Evolutionary conservation across 2,888 invertebrate species (phyloP).

Genomic region (Lysandra bellargus): DNA sequence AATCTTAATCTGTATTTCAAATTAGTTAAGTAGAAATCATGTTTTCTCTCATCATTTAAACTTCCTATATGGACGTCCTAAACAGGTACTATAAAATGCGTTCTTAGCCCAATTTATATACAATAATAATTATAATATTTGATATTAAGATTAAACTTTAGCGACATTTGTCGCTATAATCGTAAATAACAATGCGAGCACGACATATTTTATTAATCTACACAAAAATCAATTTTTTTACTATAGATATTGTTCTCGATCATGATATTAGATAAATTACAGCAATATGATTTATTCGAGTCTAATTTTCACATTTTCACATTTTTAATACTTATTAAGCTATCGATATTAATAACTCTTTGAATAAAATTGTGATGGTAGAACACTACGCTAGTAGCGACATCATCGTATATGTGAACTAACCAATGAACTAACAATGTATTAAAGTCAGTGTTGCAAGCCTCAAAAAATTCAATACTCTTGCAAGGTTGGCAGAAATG

Average conservation of each 20-base stretch:
- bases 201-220: background rate
- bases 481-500: background rate
- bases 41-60: background rate
- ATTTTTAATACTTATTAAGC: background rate
- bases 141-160: background rate
- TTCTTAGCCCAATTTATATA: background rate
- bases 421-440: background rate
- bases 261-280: background rate
- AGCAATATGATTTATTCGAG: background rate
- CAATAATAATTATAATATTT: background rate
- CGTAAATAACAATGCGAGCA: background rate
- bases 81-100: background rate
- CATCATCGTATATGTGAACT: background rate
- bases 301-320: background rate
- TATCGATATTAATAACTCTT: no score
- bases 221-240: background rate
- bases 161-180: background rate
- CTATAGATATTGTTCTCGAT: background rate
- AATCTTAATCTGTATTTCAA: background rate
- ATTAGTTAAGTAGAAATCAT: background rate
- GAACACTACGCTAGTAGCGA: background rate
- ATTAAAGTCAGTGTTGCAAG: slow-evolving; percentile 11
- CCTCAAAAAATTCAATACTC: slow-evolving; percentile 1
- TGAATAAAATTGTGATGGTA: background rate
- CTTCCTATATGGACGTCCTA: background rate